These are phyloP conservation scores for Glossosoma conforme DNA, from an alignment of 1,140 invertebrate species.

Conservation along the genomic window DNA sequence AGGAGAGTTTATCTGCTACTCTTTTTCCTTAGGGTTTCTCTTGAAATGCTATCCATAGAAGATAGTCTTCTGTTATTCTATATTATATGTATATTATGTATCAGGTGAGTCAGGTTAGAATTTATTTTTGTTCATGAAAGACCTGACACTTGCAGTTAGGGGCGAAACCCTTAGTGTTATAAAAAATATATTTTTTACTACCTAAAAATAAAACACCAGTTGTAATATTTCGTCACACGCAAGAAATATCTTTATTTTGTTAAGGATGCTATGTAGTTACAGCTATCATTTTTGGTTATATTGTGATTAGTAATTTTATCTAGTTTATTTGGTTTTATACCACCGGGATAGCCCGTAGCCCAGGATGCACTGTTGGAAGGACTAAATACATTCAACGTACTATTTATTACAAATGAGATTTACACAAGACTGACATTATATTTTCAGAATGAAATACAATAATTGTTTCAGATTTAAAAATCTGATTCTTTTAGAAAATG, in stretches of 20 bases:
- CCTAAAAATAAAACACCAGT: constrained; percentile 31
- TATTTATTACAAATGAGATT: constrained; percentile 23
- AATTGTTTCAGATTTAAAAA: too few species aligned
- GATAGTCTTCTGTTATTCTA: too few species aligned
- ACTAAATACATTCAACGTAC: constrained; percentile 24
- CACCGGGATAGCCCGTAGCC: constrained; percentile 2
- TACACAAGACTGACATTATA: constrained; percentile 13
- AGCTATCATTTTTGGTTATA: constrained; percentile 33
- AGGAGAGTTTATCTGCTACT: too few species aligned
- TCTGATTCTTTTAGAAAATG: too few species aligned
- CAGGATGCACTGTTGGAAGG: constrained; percentile 12
- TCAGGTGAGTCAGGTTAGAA: too few species aligned
- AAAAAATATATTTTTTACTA: constrained; percentile 31
- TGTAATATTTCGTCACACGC: constrained; percentile 30
- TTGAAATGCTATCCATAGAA: too few species aligned
- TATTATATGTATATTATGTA: too few species aligned
- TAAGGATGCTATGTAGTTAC: constrained; percentile 31
- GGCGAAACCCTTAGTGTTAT: too few species aligned
- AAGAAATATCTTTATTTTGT: constrained; percentile 30
- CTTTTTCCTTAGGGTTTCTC: too few species aligned
- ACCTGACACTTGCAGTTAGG: too few species aligned
- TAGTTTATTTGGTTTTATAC: constrained; percentile 31
- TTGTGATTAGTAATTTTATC: constrained; percentile 31
- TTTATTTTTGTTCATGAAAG: too few species aligned
- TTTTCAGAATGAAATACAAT: constrained; percentile 13